phyloP scores from a whole-genome alignment of 2,797 vertebrate species.

The Taeniopygia guttata region DNA sequence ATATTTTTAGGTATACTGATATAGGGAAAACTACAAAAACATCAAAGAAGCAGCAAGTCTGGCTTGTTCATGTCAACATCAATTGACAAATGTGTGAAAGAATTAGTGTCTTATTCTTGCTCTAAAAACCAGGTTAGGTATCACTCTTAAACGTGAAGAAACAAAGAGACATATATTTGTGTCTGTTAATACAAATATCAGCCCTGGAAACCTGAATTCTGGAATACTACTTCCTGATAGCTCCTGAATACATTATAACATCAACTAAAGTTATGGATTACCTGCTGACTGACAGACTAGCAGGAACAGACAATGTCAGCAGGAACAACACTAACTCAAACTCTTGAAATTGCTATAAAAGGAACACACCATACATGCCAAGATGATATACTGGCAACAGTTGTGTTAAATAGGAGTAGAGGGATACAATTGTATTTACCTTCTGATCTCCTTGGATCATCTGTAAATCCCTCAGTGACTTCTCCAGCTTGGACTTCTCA shows the following conservation, averaged over 20 bases:
- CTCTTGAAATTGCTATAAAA: not conserved
- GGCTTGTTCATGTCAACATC: not conserved
- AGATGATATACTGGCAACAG: not conserved
- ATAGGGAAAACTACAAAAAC: not conserved
- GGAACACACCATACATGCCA: not conserved
- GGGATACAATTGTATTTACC: slow-evolving; percentile 67
- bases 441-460: slow-evolving; percentile 84
- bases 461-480: slow-evolving; percentile 84
- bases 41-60: not conserved
- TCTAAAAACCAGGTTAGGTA: not conserved
- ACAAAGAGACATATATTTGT: not conserved
- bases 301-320: not conserved
- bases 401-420: rapidly evolving
- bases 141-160: not conserved
- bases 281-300: not conserved
- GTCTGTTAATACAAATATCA: not conserved
- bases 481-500: slow-evolving; percentile 86
- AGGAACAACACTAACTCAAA: not conserved
- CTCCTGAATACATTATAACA: not conserved
- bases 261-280: not conserved
- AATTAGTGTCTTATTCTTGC: not conserved
- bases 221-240: not conserved
- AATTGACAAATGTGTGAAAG: not conserved
- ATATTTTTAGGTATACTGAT: not conserved
- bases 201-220: not conserved